These are phyloP conservation scores for Chrysolophus pictus DNA, from an alignment of 2,797 vertebrate genomes.

Conservation along the genomic window DNA sequence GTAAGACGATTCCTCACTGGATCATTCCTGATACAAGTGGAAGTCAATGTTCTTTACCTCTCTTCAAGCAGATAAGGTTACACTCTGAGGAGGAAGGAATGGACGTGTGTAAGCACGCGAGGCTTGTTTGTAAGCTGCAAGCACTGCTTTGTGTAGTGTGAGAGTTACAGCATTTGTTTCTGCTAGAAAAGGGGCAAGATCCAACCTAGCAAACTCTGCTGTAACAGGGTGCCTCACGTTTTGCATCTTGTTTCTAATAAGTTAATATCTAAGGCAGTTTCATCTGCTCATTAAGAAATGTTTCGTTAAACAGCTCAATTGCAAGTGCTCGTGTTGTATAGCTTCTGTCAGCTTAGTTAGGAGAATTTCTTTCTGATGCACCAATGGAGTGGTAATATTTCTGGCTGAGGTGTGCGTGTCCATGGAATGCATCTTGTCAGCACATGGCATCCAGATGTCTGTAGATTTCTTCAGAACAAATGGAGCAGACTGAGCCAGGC, in stretches of 20 bases:
- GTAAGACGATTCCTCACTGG: conserved; percentile 65
- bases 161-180: not conserved
- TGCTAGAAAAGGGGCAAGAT: not conserved
- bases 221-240: not conserved
- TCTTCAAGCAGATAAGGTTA: not conserved
- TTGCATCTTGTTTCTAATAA: not conserved
- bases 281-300: not conserved
- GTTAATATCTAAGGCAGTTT: not conserved
- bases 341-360: not conserved
- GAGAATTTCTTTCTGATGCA: not conserved
- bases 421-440: not conserved
- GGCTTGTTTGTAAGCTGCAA: not conserved
- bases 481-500: not conserved
- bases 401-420: not conserved
- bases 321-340: not conserved
- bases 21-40: not conserved
- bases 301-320: not conserved
- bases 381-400: not conserved
- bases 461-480: not conserved
- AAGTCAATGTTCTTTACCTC: not conserved
- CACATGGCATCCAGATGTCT: not conserved
- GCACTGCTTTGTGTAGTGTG: not conserved
- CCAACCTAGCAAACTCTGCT: not conserved
- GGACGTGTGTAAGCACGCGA: not conserved
- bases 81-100: not conserved